A percentile compares a stretch with the other conserved stretches of the same genome.
Evolutionary conservation across 2,888 invertebrate species (phyloP).

Genomic region (Nemotelus nigrinus): DNA sequence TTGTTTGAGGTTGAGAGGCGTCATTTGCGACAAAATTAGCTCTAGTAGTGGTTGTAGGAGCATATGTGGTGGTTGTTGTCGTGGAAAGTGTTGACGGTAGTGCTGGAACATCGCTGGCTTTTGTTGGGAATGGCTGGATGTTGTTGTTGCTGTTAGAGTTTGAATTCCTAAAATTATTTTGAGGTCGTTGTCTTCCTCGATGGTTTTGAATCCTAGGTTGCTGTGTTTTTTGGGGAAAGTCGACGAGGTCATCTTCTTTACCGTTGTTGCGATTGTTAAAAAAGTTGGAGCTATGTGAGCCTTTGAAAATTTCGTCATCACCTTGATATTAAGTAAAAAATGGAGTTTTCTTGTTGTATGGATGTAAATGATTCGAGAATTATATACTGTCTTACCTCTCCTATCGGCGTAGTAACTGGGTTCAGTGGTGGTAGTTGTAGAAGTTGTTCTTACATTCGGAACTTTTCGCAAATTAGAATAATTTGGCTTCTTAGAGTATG

Average conservation of each 20-base stretch:
- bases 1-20: constrained; percentile 52
- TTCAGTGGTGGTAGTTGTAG: constrained; percentile 53
- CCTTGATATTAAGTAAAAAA: constrained; percentile 56
- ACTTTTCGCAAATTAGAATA: constrained; percentile 1
- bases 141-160: constrained; percentile 53
- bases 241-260: constrained; percentile 69
- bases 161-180: constrained; percentile 54
- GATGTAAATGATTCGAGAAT: neutral
- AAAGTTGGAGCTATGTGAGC: constrained; percentile 80
- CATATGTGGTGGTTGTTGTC: constrained; percentile 46
- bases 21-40: constrained; percentile 49
- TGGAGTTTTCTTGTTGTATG: constrained; percentile 19
- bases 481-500: constrained; percentile 24
- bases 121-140: constrained; percentile 44
- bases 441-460: constrained; percentile 47
- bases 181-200: constrained; percentile 64
- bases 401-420: constrained; percentile 44
- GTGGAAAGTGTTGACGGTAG: constrained; percentile 25
- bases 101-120: constrained; percentile 46
- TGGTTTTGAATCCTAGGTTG: constrained; percentile 4
- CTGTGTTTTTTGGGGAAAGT: constrained; percentile 60
- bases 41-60: constrained; percentile 37
- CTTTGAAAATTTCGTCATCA: constrained; percentile 72
- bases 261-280: constrained; percentile 74
- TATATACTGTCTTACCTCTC: constrained; percentile 14